phyloP scores from a whole-genome alignment of 2,888 invertebrate genomes.

The Ophonus ardosiacus region DNA sequence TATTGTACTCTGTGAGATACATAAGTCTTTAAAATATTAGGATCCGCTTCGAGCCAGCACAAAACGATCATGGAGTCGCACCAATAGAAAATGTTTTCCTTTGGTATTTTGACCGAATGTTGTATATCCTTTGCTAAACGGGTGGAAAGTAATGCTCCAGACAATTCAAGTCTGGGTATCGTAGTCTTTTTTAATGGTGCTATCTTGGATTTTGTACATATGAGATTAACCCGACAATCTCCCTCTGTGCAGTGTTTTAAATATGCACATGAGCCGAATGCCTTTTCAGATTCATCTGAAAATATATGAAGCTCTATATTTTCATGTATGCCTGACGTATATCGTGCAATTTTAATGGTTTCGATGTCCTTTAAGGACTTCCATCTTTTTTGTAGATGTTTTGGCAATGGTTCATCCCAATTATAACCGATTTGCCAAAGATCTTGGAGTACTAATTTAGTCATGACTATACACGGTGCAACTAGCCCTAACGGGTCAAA shows the following conservation, averaged over 20 bases:
- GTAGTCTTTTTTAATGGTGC: neutral
- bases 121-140: neutral
- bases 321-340: neutral
- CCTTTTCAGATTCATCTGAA: neutral
- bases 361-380: neutral
- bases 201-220: neutral
- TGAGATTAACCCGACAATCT: neutral
- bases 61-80: no score
- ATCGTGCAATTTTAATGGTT: neutral
- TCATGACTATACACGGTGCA: neutral
- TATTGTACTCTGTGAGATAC: neutral
- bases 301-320: neutral
- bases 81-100: no score
- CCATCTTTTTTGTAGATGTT: neutral
- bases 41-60: neutral
- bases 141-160: neutral
- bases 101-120: neutral
- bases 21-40: neutral
- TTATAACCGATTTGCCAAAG: neutral
- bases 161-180: neutral
- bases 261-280: neutral
- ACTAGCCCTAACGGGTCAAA: neutral
- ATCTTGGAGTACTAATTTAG: neutral
- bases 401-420: neutral
- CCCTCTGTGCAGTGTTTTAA: neutral